Base-by-base conservation (phyloP, 2,888 invertebrate species). In the Melanostoma mellinum region DNA sequence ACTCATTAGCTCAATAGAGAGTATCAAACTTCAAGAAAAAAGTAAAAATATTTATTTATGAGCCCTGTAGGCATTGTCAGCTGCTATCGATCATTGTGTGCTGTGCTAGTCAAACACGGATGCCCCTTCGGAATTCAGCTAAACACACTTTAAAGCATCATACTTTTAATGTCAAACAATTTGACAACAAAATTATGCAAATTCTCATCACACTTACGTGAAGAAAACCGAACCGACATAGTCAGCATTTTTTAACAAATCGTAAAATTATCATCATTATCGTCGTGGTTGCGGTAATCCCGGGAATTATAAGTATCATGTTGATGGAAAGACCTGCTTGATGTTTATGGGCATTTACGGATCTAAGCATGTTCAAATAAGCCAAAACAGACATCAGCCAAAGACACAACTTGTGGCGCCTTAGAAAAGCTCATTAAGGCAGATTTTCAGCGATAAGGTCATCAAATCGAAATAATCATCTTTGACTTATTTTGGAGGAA, bases 131-230 rank as follows among this genome's bases (percentile, higher is more conserved):
- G 36, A 71, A 63, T 71, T 71, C 63, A 63, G 55, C 65, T 71
- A 20, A 20, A 20, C 20, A 20, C 20, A 48, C 6, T 6, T 35
- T 68, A n/a, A 46, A 35, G 35, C 44, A 20, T 61, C 72, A 30
- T 33, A 42, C 40, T 20, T 56, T 56, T 56, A 56, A 56, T 69
- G 56, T 46, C 55, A 38, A 56, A 46, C 36, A 44, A 38, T 53
- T 67, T 60, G 53, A 72, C 65, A 78, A 67, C 35, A 61, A 58
- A 61, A 79, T 50, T 79, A 79, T 79, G 78, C 73, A 67, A 73
- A 79, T 79, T 73, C 38, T 6, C 38, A 0, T 50, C 42, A 36
- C 38, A 72, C 32, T 55, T 33, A 30, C n/a, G 33, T 33, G 6
- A 36, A 56, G 8, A 4, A 60, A n/a, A 3, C 33, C 6, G 35